phyloP scores from a whole-genome alignment of 1,140 invertebrate genomes.

The Piezodorus guildinii region DNA sequence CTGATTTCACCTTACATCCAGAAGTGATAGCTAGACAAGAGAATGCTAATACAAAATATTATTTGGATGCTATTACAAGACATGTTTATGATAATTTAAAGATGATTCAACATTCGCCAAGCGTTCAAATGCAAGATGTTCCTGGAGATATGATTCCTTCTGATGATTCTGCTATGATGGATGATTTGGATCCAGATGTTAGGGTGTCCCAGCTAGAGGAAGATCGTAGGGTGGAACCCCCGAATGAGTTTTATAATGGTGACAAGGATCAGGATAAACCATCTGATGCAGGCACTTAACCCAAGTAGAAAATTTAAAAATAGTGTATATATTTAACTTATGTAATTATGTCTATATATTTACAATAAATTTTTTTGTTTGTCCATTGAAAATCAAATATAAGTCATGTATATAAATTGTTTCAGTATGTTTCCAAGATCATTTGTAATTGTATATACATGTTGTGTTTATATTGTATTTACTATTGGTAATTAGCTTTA shows the following conservation, averaged over 20 bases:
- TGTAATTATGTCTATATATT: too few relatives aligned
- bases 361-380: too few relatives aligned
- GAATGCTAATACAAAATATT: constrained; percentile 87
- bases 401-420: too few relatives aligned
- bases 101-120: constrained; percentile 76
- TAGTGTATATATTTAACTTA: too few relatives aligned
- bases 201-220: constrained; percentile 65
- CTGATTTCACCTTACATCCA: constrained; percentile 87
- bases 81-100: constrained; percentile 78
- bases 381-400: too few relatives aligned
- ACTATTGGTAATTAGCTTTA: too few relatives aligned
- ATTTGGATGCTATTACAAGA: constrained; percentile 75
- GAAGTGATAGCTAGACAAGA: constrained; percentile 73
- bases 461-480: too few relatives aligned
- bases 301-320: too few relatives aligned
- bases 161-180: constrained; percentile 53
- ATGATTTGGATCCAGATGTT: constrained; percentile 72
- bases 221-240: constrained; percentile 73
- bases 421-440: too few relatives aligned
- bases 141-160: constrained; percentile 49
- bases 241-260: constrained; percentile 88
- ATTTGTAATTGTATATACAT: too few relatives aligned
- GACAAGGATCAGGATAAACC: constrained; percentile 41
- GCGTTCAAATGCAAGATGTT: constrained; percentile 86
- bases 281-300: neutral